Evolutionary conservation across 2,888 invertebrate genomes (phyloP).

Genomic region (Stictocephala bisonia): DNA sequence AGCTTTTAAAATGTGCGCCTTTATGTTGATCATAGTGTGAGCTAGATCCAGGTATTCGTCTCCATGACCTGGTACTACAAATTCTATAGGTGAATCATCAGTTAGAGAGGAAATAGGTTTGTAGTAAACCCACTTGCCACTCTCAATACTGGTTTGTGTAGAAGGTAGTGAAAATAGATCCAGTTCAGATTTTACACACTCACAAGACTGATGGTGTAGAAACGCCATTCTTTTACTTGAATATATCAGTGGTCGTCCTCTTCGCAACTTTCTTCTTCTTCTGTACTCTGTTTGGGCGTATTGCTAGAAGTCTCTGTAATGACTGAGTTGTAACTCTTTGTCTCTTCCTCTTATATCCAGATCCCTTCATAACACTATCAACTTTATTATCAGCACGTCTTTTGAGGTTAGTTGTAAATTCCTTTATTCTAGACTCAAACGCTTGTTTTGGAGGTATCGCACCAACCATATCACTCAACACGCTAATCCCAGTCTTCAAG

Average conservation of each 20-base stretch:
- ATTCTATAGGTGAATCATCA: conserved; percentile 57
- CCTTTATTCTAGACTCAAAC: neutral
- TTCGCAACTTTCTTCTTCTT: neutral
- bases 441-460: conserved; percentile 6
- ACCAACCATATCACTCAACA: conserved; percentile 38
- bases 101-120: conserved; percentile 52
- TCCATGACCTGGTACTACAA: conserved; percentile 54
- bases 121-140: conserved; percentile 32
- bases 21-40: conserved; percentile 55
- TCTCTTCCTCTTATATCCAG: conserved; percentile 29
- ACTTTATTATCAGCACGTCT: conserved; percentile 11
- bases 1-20: conserved; percentile 44
- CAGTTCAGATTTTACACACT: conserved; percentile 55
- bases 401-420: conserved; percentile 17
- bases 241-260: neutral
- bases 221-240: conserved; percentile 52
- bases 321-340: conserved; percentile 12
- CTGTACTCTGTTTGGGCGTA: neutral
- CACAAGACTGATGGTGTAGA: conserved; percentile 53
- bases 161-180: conserved; percentile 57
- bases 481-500: conserved; percentile 37
- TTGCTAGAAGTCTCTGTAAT: conserved; percentile 4
- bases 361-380: conserved; percentile 2
- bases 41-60: conserved; percentile 57
- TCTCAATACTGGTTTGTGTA: conserved; percentile 53